A percentile compares a stretch with the other conserved stretches of the same genome.
These are phyloP conservation scores for Eumaeus atala DNA, from an alignment of 1,140 invertebrate genomes.

Conservation along the genomic window DNA sequence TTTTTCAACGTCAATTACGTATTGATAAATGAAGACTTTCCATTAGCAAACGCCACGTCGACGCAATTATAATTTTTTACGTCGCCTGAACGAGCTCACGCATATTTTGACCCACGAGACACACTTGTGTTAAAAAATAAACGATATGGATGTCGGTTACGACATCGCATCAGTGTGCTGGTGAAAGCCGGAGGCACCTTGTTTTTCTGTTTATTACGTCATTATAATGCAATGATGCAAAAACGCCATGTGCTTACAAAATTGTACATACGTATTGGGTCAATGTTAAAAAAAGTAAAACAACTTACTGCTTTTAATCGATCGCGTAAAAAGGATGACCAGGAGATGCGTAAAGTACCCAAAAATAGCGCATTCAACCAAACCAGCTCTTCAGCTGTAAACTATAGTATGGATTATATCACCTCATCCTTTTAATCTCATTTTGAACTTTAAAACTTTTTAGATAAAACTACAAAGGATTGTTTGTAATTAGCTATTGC, in stretches of 20 bases:
- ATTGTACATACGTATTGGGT: background rate
- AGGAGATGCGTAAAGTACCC: too few relatives aligned
- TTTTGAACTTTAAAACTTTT: too few relatives aligned
- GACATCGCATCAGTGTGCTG: conserved; percentile 1
- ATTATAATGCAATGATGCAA: conserved; percentile 7
- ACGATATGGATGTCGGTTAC: conserved; percentile 10
- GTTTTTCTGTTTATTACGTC: conserved; percentile 1
- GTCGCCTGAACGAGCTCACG: background rate
- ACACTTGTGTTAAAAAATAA: conserved; percentile 6
- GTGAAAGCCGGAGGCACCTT: conserved; percentile 17
- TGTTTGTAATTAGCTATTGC: too few relatives aligned
- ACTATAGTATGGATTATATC: too few relatives aligned
- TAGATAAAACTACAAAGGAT: too few relatives aligned
- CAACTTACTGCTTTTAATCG: too few relatives aligned
- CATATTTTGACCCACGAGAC: conserved; percentile 1
- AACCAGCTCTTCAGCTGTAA: too few relatives aligned
- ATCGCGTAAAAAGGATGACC: too few relatives aligned
- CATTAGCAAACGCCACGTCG: conserved; percentile 2
- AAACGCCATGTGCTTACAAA: background rate
- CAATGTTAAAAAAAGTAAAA: too few relatives aligned
- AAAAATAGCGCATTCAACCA: too few relatives aligned
- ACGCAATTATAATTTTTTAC: conserved; percentile 1
- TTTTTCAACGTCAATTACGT: background rate
- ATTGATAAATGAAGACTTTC: conserved; percentile 8
- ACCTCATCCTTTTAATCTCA: too few relatives aligned